Evolutionary conservation across 2,113 vertebrate species (phyloP), one percentile per base, ranked within the genome.

Genomic region (Myotis brandtii): DNA sequence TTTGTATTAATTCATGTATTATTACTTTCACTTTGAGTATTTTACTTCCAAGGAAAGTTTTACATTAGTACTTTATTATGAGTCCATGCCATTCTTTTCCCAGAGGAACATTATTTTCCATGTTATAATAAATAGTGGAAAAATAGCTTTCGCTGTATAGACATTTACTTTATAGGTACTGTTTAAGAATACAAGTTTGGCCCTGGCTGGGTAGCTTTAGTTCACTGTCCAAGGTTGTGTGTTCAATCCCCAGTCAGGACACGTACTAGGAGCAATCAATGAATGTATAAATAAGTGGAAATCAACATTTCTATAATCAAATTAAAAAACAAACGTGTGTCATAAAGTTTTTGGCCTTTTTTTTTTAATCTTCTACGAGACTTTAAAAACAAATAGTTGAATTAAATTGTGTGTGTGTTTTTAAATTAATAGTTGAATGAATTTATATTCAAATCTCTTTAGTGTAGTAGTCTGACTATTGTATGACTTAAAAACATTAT

Each of bases 401-500:
- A 56, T 96, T 62, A 48, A 73, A 86, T 91, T 95, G 13, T 30
- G 64, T 66, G 1, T 16, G 85, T 52, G 0, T 14, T 90, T 93
- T 95, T 95, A 80, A 72, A 54, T 20, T 86, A 79, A 25, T 82
- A 75, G 25, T 96, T 79, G 17, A 88, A 52, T 96, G 50, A 76
- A 82, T 91, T 96, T 95, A 7, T 93, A 89, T 95, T 88, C 32
- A 54, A 17, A 16, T 92, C 27, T 95, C 6, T 95, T 83, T 91
- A 85, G 73, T 85, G 64, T 86, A 50, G 23, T 95, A 20, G 73
- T 94, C 46, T 94, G 52, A 59, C 34, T 83, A 6, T 83, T 94
- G 30, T 96, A 66, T 97, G 97, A 98, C 91, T 30, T 92, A 95
- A 21, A 96, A 96, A 27, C 84, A 50, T 97, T 72, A 76, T 89